Evolutionary conservation across 1,140 invertebrate genomes (phyloP).

Genomic region (Mercenaria mercenaria): DNA sequence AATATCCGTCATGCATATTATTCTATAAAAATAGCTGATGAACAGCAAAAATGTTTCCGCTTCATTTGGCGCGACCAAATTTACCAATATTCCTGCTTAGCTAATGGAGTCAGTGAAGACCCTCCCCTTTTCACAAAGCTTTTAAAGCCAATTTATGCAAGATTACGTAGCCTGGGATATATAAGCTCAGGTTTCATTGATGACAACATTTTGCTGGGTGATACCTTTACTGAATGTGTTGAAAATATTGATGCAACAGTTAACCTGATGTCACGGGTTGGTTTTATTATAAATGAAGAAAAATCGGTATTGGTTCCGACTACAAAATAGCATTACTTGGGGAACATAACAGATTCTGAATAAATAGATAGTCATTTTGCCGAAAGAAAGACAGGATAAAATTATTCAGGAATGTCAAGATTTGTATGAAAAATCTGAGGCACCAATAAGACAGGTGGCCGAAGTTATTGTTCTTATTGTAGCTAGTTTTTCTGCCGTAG

Average conservation of each 20-base stretch:
- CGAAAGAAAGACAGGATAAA: constrained; percentile 8
- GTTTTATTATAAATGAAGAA: constrained; percentile 62
- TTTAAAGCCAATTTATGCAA: constrained; percentile 64
- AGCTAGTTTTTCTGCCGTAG: constrained; percentile 41
- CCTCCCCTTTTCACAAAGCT: constrained; percentile 61
- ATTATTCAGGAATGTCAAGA: constrained; percentile 30
- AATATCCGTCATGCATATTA: constrained; percentile 61
- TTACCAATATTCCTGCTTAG: constrained; percentile 59
- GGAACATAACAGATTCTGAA: constrained; percentile 52
- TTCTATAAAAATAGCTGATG: constrained; percentile 27
- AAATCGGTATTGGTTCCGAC: constrained; percentile 55
- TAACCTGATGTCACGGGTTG: constrained; percentile 35
- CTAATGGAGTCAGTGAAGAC: constrained; percentile 31
- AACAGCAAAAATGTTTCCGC: constrained; percentile 48
- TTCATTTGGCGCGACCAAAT: constrained; percentile 52
- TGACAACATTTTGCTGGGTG: constrained; percentile 62
- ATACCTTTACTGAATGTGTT: constrained; percentile 48
- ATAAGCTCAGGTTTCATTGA: constrained; percentile 63
- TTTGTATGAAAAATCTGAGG: background rate
- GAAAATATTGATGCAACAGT: constrained; percentile 62
- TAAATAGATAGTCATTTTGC: constrained; percentile 57
- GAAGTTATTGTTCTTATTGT: constrained; percentile 37
- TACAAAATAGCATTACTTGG: constrained; percentile 21
- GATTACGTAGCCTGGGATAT: constrained; percentile 56
- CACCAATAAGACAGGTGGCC: constrained; percentile 29